Evolutionary conservation across 2,113 vertebrate genomes (phyloP), one percentile per base, ranked within the genome.

Genomic region (Percopsis transmontana): DNA sequence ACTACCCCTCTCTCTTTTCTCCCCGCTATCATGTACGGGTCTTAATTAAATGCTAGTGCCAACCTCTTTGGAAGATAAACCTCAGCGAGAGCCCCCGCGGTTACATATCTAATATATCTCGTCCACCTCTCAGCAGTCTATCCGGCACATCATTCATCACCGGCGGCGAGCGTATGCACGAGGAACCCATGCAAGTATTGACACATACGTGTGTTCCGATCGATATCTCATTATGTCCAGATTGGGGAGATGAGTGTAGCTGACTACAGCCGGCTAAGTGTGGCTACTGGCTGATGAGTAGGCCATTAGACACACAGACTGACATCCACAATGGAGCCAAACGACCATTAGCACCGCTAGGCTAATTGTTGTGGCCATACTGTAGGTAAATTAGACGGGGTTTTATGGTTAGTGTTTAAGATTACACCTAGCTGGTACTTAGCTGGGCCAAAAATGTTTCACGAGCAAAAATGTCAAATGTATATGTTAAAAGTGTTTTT

Each of bases 221-320:
- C 88, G 47, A 91, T 91, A 91, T 81, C 86, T 89, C 87, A 90
- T 91, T 90, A 91, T 72, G 73, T 58, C 50, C 74, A 70, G 1
- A 83, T 86, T 84, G 81, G 64, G 64, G 77, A 87, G 85, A 88
- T 80, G 81, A 86, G 88, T 84, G 83, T 62, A 44, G 69, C 74
- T 48, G 64, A 61, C 13, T 70, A 58, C 70, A n/a, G 76, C 69
- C 72, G 68, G 77, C 79, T 77, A 70, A 80, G 74, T 44, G 66
- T 41, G 70, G 59, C 57, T 68, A 66, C 6, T 5, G 13, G 76
- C 70, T 77, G 85, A 81, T 63, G 79, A 77, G 76, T 47, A 51
- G 77, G 67, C 82, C 82, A 73, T 88, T 85, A 88, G 69, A 83
- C 65, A 65, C 82, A 60, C 74, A 38, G 61, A 27, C 77, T 54